Percentiles rank a stretch among this genome's conserved stretches.
Conservation (phyloP, 23 tunicate genomes). For the Trididemnum clinides region DNA sequence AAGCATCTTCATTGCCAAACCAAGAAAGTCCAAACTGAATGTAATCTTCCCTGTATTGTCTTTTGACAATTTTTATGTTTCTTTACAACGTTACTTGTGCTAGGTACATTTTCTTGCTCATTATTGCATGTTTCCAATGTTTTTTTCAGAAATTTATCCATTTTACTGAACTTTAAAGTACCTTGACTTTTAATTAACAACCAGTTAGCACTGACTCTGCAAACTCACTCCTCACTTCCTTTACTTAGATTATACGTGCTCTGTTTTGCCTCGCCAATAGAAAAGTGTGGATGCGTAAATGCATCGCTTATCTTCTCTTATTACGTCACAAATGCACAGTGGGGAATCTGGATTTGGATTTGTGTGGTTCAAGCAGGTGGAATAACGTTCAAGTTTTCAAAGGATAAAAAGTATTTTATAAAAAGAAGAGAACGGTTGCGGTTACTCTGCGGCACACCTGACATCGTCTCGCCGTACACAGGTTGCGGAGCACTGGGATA, state of each 20-base stretch:
- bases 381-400: too few species aligned
- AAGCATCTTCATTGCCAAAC: constrained; percentile 32
- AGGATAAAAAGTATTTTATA: too few species aligned
- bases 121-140: too few species aligned
- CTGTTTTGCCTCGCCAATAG: background rate
- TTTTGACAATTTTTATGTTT: constrained; percentile 3
- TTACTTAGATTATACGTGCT: background rate
- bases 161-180: too few species aligned
- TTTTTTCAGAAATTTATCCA: too few species aligned
- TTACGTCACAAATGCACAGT: too few species aligned
- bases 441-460: background rate
- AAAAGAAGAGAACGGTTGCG: too few species aligned
- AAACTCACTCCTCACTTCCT: background rate
- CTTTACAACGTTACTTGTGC: too few species aligned
- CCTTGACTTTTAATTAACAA: background rate
- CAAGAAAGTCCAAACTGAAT: constrained; percentile 33
- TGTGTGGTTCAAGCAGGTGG: too few species aligned
- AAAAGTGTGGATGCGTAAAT: background rate
- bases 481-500: constrained; percentile 9
- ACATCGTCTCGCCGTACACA: background rate
- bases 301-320: background rate
- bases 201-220: background rate
- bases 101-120: too few species aligned
- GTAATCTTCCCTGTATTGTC: constrained; percentile 20
- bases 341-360: too few species aligned